Base-by-base conservation (phyloP, 2,888 invertebrate genomes). In the Drosophila antonietae region DNA sequence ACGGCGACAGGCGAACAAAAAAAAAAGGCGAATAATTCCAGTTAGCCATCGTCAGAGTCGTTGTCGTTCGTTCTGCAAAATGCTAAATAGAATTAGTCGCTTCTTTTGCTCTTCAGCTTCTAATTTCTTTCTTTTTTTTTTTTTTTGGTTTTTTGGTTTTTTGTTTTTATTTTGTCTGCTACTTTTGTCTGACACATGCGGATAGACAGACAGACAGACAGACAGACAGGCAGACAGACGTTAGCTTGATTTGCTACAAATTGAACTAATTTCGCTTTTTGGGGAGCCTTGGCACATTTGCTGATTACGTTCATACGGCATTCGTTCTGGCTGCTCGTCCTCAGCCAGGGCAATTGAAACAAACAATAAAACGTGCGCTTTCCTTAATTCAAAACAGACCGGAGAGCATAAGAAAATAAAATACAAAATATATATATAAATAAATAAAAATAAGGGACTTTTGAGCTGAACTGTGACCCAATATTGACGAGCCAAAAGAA, bases 361-460 rank as follows among this genome's bases (percentile, higher is more conserved):
- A 85, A 85, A 85, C 88, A 85, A 85, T 85, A 85, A 85, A 89
- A 85, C 84, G 84, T 85, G 89, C 89, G 89, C 89, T 83, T 83
- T 83, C 61, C 85, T 77, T 85, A 89, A 85, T 85, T 89, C 75
- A 89, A 84, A 89, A 75, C 78, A 67, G 73, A 39, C 73, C 53
- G 56, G 10, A 23, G 15, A 31, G 33, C 23, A 64, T n/a, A n/a
- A n/a, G n/a, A n/a, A 52, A 31, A 23, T 23, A 7, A 23, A 46
- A 46, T 46, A 20, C 0, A 52, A 28, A 28, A 28, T 23, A 28
- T 28, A 28, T 28, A 28, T 28, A 28, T 28, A 77, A 68, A 28
- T 28, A 77, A 68, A 70, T 68, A 77, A 88, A 77, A 86, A 14
- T 39, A 15, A 83, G 73, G 81, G 73, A 83, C 79, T 77, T 77